Evolutionary conservation across 2,797 vertebrate genomes (phyloP).

Genomic region (Euphonia xanthogaster): DNA sequence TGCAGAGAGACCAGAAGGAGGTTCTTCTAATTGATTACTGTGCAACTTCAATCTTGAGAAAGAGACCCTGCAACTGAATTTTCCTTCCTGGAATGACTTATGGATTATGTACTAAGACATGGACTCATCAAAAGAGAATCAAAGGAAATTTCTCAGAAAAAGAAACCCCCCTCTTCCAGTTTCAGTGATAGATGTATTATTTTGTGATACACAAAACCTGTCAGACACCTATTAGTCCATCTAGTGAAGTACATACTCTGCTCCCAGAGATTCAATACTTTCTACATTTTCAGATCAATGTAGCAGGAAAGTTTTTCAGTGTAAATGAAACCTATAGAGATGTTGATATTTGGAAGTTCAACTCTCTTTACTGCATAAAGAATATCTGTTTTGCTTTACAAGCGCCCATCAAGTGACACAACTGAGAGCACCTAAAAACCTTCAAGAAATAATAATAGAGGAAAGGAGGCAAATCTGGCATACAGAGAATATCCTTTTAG

Average conservation of each 20-base stretch:
- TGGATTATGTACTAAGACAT: not conserved
- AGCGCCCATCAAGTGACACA: not conserved
- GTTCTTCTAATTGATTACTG: not conserved
- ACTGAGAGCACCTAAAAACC: not conserved
- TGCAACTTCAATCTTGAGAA: not conserved
- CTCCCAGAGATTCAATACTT: not conserved
- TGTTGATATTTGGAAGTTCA: not conserved
- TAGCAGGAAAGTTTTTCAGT: not conserved
- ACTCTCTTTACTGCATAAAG: not conserved
- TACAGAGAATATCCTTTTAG: not conserved
- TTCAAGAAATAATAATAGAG: not conserved
- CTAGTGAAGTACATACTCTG: not conserved
- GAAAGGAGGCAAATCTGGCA: not conserved
- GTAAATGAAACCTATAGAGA: not conserved
- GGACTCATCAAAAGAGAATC: not conserved
- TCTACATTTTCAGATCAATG: not conserved
- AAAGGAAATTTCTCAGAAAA: slow-evolving; percentile 3
- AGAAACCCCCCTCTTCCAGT: not conserved
- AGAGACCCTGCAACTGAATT: not conserved
- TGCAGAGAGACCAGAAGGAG: not conserved
- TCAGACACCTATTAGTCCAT: not conserved
- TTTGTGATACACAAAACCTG: not conserved
- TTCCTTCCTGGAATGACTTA: slow-evolving; percentile 3
- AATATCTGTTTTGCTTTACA: not conserved
- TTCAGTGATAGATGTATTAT: not conserved